These are phyloP conservation scores for Agriopis marginaria DNA, from an alignment of 2,888 invertebrate genomes.

Conservation along the genomic window DNA sequence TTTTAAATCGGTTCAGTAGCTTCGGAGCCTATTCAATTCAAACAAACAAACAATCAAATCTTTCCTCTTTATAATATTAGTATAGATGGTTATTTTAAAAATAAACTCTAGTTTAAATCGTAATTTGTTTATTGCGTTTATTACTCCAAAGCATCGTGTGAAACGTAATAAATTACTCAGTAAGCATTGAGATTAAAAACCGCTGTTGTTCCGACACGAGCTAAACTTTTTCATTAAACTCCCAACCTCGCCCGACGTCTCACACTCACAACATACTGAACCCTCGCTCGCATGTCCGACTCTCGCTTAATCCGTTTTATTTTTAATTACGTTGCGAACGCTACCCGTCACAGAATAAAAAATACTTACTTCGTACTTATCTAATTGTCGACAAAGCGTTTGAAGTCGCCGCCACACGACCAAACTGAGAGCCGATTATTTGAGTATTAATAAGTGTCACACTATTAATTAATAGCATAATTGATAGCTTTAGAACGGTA, in stretches of 20 bases:
- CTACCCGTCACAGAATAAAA: conserved; percentile 38
- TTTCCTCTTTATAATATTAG: too few species aligned
- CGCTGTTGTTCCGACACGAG: background rate
- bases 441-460: conserved; percentile 59
- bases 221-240: conserved; percentile 21
- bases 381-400: conserved; percentile 60
- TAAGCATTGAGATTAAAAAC: conserved; percentile 8
- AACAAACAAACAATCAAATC: too few species aligned
- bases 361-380: conserved; percentile 31
- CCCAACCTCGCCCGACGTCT: conserved; percentile 1
- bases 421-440: conserved; percentile 57
- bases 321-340: conserved; percentile 48
- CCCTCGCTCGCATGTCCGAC: conserved; percentile 28
- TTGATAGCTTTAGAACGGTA: conserved; percentile 39
- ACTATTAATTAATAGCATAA: conserved; percentile 43
- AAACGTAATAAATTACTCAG: conserved; percentile 9
- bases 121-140: too few species aligned
- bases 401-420: conserved; percentile 49
- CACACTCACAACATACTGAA: conserved; percentile 25
- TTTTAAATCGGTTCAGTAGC: too few species aligned
- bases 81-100: background rate
- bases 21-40: too few species aligned
- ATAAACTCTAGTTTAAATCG: background rate
- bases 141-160: background rate
- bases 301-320: conserved; percentile 34